Evolutionary conservation across 2,113 vertebrate genomes (phyloP).

Genomic region (Bungarus multicinctus): DNA sequence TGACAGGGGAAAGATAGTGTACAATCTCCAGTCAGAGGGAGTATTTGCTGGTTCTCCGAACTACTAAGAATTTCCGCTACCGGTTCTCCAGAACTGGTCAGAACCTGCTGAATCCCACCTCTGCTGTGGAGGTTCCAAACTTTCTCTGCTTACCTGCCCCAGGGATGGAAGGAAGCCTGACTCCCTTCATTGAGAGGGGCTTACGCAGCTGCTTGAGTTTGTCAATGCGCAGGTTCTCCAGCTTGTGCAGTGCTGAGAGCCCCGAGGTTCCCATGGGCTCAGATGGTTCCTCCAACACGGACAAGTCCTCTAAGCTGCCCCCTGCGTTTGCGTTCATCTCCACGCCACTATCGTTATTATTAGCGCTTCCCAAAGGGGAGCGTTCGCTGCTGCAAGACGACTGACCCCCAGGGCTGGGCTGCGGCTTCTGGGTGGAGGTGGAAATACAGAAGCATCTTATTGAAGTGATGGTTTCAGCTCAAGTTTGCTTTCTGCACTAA

Average conservation of each 20-base stretch:
- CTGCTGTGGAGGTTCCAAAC: too few species aligned
- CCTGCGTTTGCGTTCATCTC: slow-evolving; percentile 93
- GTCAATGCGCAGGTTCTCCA: slow-evolving; percentile 94
- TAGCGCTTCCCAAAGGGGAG: slow-evolving; percentile 90
- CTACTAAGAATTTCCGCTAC: too few species aligned
- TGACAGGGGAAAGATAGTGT: too few species aligned
- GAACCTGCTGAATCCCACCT: too few species aligned
- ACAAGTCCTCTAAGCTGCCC: slow-evolving; percentile 92
- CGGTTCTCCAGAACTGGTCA: too few species aligned
- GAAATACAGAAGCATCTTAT: not conserved
- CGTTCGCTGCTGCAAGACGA: slow-evolving; percentile 96
- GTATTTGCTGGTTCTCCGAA: too few species aligned
- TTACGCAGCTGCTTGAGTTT: slow-evolving; percentile 88
- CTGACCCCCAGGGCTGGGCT: slow-evolving; percentile 90
- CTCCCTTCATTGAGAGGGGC: slow-evolving; percentile 67
- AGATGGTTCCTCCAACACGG: slow-evolving; percentile 82
- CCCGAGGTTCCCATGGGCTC: slow-evolving; percentile 73
- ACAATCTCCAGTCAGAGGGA: too few species aligned
- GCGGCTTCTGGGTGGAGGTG: slow-evolving; percentile 78
- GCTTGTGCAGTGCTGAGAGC: slow-evolving; percentile 85
- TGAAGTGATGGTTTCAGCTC: not conserved
- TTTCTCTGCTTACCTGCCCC: slow-evolving; percentile 70
- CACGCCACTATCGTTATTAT: slow-evolving; percentile 96
- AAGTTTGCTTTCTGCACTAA: not conserved
- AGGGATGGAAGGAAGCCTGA: slow-evolving; percentile 82